These are phyloP conservation scores for Platyscapa corneri DNA, from an alignment of 1,140 invertebrate species.

Conservation along the genomic window DNA sequence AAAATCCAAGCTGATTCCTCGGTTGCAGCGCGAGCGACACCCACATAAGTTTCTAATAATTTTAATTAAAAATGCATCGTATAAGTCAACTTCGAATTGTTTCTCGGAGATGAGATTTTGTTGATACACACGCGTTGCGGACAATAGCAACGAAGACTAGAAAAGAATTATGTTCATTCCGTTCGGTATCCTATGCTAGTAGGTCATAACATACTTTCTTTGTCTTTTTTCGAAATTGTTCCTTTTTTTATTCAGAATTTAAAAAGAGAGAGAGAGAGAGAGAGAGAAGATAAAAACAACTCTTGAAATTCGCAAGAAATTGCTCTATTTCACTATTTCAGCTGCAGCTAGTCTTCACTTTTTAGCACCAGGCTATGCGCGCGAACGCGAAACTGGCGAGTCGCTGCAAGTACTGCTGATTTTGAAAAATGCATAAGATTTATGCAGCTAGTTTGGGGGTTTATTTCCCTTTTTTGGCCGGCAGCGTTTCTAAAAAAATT, in stretches of 20 bases:
- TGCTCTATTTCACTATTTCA: too few species aligned
- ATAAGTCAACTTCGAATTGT: background rate
- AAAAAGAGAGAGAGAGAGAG: too few species aligned
- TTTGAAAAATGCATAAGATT: background rate
- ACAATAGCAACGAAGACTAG: background rate
- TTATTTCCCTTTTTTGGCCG: background rate
- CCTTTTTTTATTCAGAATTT: background rate
- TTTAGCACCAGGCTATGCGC: too few species aligned
- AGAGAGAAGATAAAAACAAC: background rate
- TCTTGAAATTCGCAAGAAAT: background rate
- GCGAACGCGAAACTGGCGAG: background rate
- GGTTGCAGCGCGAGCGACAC: too few species aligned
- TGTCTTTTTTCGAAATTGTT: background rate
- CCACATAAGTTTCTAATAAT: too few species aligned
- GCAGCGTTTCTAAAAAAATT: too few species aligned
- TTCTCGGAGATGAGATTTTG: too few species aligned
- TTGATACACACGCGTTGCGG: background rate
- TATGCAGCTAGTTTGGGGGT: background rate
- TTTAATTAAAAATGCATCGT: too few species aligned
- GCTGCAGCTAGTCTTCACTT: too few species aligned
- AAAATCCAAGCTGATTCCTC: too few species aligned
- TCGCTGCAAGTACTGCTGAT: background rate
- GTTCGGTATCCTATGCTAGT: background rate
- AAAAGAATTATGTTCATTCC: background rate
- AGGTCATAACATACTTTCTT: constrained; percentile 3